Conservation (phyloP, 92 coral and sea anemone species). For the Epizoanthus stellaris region DNA sequence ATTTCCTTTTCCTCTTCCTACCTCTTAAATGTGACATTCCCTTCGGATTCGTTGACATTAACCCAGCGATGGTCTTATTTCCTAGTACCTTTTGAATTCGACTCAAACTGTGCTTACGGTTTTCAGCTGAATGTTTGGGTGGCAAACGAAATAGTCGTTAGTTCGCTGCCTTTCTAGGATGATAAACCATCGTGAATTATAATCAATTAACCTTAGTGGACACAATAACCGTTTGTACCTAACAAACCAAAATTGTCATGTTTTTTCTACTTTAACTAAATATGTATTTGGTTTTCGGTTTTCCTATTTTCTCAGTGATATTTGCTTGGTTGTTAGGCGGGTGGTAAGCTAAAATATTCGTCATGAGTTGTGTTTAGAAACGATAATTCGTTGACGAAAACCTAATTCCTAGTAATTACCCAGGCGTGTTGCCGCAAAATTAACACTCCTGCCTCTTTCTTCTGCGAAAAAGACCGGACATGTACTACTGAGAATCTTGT, state of each 20-base stretch:
- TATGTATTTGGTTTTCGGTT: not conserved
- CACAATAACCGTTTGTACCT: not conserved
- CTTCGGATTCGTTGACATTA: constrained; percentile 31
- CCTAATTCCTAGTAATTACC: constrained; percentile 37
- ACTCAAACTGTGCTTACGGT: not conserved
- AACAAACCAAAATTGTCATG: not conserved
- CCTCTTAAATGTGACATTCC: constrained; percentile 28
- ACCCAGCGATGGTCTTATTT: constrained; percentile 6
- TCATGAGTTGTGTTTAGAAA: constrained; percentile 28
- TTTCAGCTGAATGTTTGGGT: not conserved
- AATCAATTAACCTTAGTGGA: constrained; percentile 11
- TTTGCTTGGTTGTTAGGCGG: constrained; percentile 24
- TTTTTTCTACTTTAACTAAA: not conserved
- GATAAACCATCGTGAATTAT: not conserved
- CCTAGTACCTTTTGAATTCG: not conserved
- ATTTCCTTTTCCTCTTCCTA: constrained; percentile 45
- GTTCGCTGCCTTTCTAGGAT: not conserved
- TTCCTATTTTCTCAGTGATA: not conserved
- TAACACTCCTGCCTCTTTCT: constrained; percentile 32
- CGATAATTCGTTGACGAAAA: constrained; percentile 42
- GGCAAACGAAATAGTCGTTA: not conserved
- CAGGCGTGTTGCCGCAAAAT: constrained; percentile 42
- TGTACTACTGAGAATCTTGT: constrained; percentile 32
- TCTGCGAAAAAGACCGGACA: constrained; percentile 43
- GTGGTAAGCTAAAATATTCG: constrained; percentile 23